These are phyloP conservation scores for Pecten maximus DNA, from an alignment of 2,888 invertebrate genomes.

Conservation along the genomic window DNA sequence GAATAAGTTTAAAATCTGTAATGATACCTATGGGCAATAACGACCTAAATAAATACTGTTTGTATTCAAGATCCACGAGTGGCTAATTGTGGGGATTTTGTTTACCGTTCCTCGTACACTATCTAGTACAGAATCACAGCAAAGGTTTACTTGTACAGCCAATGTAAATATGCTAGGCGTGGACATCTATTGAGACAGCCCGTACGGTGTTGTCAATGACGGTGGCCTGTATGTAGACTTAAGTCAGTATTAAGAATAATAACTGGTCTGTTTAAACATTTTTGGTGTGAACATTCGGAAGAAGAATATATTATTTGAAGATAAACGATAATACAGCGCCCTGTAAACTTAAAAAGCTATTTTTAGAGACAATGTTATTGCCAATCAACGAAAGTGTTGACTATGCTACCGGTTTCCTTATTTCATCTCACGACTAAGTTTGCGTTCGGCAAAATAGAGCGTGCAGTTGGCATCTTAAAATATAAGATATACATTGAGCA, in stretches of 20 bases:
- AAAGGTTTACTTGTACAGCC: background rate
- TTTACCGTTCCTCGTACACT: background rate
- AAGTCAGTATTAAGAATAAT: background rate
- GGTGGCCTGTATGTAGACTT: background rate
- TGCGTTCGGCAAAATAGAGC: too few species aligned
- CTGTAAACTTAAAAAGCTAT: too few species aligned
- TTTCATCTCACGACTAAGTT: too few species aligned
- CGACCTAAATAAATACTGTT: background rate
- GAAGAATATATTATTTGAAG: too few species aligned
- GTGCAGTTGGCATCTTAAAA: too few species aligned
- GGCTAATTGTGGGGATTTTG: background rate
- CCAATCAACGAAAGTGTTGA: too few species aligned
- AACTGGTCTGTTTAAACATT: background rate
- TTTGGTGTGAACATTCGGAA: background rate
- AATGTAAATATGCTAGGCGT: background rate
- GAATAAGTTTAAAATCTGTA: background rate
- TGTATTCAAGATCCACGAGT: background rate
- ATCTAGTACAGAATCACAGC: background rate
- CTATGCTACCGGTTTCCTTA: too few species aligned
- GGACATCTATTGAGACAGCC: background rate
- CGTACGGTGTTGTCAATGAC: background rate
- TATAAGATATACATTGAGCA: too few species aligned
- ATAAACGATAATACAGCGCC: too few species aligned
- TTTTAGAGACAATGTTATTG: too few species aligned
- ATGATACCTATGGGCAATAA: background rate